Base-by-base conservation (phyloP, 2,888 invertebrate genomes). In the Rhodophaea formosa region DNA sequence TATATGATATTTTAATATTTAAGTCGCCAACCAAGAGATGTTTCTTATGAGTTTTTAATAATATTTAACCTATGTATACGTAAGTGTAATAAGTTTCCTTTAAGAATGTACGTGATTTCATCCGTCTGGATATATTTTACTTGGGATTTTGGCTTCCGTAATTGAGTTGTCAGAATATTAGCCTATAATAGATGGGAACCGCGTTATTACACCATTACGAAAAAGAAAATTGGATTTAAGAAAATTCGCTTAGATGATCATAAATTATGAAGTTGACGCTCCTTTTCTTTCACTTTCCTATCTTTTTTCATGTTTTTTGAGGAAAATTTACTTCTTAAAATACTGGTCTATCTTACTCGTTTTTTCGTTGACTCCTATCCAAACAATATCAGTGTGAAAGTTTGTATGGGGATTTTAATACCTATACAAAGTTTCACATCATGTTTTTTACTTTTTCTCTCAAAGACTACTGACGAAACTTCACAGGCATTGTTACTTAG, bases 161-260 rank as follows among this genome's bases (percentile, higher is more conserved):
- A 56, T 56, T 56, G 56, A 56, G 47, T 46, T 56, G 56, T 56
- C 56, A 46, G 47, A 56, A 35, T 47, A 47, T 56, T 46, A 56
- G 56, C 56, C 56, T 23, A 12, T 56, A 56, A 56, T 56, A 46
- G 56, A 56, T 56, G 47, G 55, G 35, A 35, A 39, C 39, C 32
- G 47, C 46, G 39, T 39, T 23, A 39, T n/a, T n/a, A n/a, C n/a
- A 56, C 45, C 56, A 56, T 56, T 56, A 47, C 7, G 39, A 10
- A 47, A 47, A 55, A 46, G 35, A 56, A 39, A 46, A 56, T 56
- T 56, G 47, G 47, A 47, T 56, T 15, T 47, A 47, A 47, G 56
- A 8, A 47, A 56, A 56, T 56, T 46, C 17, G 56, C 56, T 56
- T 29, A 56, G 47, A 46, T 47, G 47, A 39, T 47, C 46, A 47